Evolutionary conservation across 2,797 vertebrate species (phyloP), one percentile per base, ranked within the genome.

Genomic region (Sciurus vulgaris): DNA sequence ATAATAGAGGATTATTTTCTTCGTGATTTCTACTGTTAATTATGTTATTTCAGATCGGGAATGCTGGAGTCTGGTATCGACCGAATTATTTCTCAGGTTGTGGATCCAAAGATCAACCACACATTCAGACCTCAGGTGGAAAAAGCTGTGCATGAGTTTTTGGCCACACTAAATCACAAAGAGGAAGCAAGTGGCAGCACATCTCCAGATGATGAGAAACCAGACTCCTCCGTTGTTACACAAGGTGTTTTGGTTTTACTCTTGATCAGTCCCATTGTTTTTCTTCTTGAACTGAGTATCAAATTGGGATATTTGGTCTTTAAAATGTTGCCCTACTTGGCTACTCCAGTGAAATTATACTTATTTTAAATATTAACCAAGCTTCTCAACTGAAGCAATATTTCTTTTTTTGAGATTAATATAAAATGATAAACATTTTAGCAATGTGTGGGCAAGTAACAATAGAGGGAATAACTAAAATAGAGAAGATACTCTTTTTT

Each of bases 11-110:
- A 38, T 38, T 38, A 38, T 38, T 38, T 38, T 38, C 38, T 38
- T 38, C 38, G 5, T 38, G 5, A 38, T 38, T 38, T 38, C 38
- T 38, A 95, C 67, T 74, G 54, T 97, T 67, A 95, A 41, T 97
- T 59, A 33, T 95, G 78, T 74, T 97, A n/a, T 98, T 98, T 89
- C 97, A 99, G 99, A 97, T 99, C 99, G 82, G 99, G 99, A 97
- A 99, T 99, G 99, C 98, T 99, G 98, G 99, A 99, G 98, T 99
- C 99, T 96, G 99, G 99, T 86, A 99, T 99, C 94, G 99, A 99
- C 98, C 98, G 99, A 98, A 99, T 99, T 44, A 99, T 99, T 97
- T 99, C 99, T 97, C 99, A 99, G 98, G 99, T 99, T 96, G 99
- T 99, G 86, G 99, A 99, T 98, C 99, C 99, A 97, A 99, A 99